phyloP scores from a whole-genome alignment of 2,888 invertebrate species.

The Nomada lathburiana region DNA sequence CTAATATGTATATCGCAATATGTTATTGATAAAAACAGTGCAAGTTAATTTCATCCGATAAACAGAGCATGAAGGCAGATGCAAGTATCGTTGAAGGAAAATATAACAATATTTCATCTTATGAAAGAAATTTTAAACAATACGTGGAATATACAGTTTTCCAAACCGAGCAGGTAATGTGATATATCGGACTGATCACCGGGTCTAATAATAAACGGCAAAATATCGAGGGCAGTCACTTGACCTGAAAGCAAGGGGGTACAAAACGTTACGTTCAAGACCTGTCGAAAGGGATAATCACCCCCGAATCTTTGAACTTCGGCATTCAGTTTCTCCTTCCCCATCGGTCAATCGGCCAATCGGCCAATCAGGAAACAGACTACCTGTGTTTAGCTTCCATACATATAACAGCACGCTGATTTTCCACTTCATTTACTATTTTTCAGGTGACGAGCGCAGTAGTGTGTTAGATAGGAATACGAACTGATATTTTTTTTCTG shows the following conservation, averaged over 20 bases:
- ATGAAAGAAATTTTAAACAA: too few species aligned
- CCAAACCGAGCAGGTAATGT: neutral
- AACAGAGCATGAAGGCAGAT: too few species aligned
- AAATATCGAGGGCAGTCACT: conserved; percentile 24
- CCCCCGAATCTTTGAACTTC: neutral
- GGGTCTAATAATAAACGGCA: conserved; percentile 31
- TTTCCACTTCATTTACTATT: conserved; percentile 28
- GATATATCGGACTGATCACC: neutral
- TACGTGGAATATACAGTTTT: too few species aligned
- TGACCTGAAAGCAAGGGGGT: conserved; percentile 35
- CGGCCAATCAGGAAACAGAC: conserved; percentile 31
- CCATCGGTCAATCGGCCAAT: neutral
- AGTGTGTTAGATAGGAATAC: neutral
- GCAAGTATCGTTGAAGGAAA: too few species aligned
- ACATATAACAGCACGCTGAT: neutral
- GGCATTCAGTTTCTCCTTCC: neutral
- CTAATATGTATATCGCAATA: too few species aligned
- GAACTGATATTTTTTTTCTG: neutral
- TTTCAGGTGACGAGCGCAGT: neutral
- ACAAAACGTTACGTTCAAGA: neutral
- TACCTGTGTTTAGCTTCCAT: too few species aligned
- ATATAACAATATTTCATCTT: too few species aligned
- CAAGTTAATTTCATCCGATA: too few species aligned
- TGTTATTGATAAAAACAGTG: too few species aligned
- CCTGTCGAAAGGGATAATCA: conserved; percentile 20